Evolutionary conservation across 2,113 vertebrate genomes (phyloP).

Genomic region (Cinclus mexicanus): DNA sequence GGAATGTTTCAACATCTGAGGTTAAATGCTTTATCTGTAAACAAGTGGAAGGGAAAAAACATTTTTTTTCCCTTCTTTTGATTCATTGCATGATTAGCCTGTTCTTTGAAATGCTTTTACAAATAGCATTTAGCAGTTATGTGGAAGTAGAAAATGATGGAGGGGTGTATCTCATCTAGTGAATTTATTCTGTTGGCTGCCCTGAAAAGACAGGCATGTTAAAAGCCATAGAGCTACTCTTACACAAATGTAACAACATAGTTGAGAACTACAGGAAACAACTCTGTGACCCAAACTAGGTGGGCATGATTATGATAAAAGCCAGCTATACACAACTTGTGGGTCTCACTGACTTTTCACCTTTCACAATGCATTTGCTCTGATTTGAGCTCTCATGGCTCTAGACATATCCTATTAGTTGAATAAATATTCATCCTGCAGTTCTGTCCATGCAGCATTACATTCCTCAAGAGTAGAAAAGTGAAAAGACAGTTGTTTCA

Average conservation of each 20-base stretch:
- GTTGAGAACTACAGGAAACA: neutral
- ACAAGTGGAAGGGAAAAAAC: neutral
- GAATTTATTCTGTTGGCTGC: neutral
- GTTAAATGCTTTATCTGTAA: slow-evolving; percentile 26
- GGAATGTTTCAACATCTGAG: slow-evolving; percentile 2
- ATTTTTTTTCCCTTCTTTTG: neutral
- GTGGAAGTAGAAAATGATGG: neutral
- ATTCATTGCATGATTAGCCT: neutral
- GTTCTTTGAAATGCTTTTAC: neutral
- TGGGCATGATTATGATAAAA: neutral
- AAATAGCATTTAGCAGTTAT: neutral
- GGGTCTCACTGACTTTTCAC: neutral
- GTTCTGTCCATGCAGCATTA: neutral
- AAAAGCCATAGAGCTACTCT: neutral
- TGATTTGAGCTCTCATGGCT: neutral
- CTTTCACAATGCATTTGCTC: neutral
- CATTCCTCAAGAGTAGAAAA: neutral
- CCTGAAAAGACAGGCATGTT: neutral
- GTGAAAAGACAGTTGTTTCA: neutral
- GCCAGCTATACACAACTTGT: neutral
- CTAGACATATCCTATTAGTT: neutral
- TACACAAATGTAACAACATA: neutral
- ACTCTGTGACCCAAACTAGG: neutral
- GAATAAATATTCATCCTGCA: neutral
- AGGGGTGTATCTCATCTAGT: neutral